These are phyloP conservation scores for Eretmochelys imbricata DNA, from an alignment of 2,113 vertebrate genomes.

Conservation along the genomic window DNA sequence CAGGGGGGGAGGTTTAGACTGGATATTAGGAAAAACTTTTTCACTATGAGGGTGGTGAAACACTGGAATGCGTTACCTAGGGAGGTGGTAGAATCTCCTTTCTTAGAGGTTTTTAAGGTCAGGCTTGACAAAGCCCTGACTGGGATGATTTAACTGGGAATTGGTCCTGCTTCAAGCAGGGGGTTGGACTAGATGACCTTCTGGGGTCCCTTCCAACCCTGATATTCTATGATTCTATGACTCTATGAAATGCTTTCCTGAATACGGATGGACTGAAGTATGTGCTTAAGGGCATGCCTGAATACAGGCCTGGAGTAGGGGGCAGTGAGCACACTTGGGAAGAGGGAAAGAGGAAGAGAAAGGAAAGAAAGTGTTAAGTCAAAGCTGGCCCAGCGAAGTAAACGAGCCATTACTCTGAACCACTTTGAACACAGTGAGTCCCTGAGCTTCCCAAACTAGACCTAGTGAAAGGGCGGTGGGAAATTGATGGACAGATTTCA, in stretches of 20 bases:
- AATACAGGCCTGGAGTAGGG: constrained; percentile 4
- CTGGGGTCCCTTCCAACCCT: too few relatives aligned
- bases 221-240: too few relatives aligned
- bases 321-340: background rate
- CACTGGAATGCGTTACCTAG: too few relatives aligned
- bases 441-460: background rate
- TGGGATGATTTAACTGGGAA: too few relatives aligned
- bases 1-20: too few relatives aligned
- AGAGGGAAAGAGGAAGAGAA: constrained; percentile 25
- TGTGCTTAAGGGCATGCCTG: background rate
- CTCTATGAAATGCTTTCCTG: background rate
- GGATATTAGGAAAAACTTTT: too few relatives aligned
- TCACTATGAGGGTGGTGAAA: too few relatives aligned
- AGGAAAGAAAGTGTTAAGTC: background rate
- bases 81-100: too few relatives aligned
- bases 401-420: background rate
- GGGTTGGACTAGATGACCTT: too few relatives aligned
- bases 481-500: background rate
- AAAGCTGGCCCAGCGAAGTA: background rate
- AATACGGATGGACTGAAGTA: background rate
- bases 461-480: background rate
- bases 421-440: background rate
- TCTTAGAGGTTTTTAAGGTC: too few relatives aligned
- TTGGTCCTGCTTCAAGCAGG: too few relatives aligned
- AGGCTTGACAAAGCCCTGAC: too few relatives aligned